Percentiles rank a stretch among this genome's conserved stretches.
phyloP scores from a whole-genome alignment of 1,140 invertebrate genomes.

The Micrasema minimum region DNA sequence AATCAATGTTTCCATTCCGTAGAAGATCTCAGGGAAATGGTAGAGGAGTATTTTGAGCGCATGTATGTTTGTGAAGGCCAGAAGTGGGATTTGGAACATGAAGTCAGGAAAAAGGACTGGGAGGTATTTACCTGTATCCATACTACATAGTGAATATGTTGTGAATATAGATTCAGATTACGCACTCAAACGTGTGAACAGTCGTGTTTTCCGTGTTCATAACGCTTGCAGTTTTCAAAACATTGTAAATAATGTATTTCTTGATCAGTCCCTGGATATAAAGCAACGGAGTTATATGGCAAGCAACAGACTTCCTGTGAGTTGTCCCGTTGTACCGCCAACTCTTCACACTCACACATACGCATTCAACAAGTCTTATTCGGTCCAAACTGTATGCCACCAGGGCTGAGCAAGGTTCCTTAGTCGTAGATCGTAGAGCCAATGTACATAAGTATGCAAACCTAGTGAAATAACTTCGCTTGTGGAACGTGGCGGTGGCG shows the following conservation, averaged over 20 bases:
- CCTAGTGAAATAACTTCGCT: constrained; percentile 51
- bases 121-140: constrained; percentile 82
- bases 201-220: constrained; percentile 65
- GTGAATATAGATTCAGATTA: constrained; percentile 68
- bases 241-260: constrained; percentile 64
- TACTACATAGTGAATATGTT: constrained; percentile 63
- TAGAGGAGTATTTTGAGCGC: constrained; percentile 94
- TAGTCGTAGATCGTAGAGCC: constrained; percentile 50
- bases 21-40: constrained; percentile 87
- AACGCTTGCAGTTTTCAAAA: constrained; percentile 67
- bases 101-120: constrained; percentile 97
- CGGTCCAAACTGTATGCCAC: constrained; percentile 24
- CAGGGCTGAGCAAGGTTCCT: constrained; percentile 52
- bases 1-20: constrained; percentile 67
- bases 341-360: constrained; percentile 36
- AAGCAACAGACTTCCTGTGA: constrained; percentile 15
- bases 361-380: constrained; percentile 16
- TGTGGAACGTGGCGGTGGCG: constrained; percentile 51
- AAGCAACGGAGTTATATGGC: constrained; percentile 17
- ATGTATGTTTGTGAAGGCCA: constrained; percentile 96
- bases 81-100: constrained; percentile 99
- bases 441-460: constrained; percentile 51
- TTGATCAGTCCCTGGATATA: constrained; percentile 52
- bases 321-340: constrained; percentile 2
- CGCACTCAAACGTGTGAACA: constrained; percentile 67